phyloP scores from a whole-genome alignment of 2,797 vertebrate genomes.

The Melanotaenia nigrans region DNA sequence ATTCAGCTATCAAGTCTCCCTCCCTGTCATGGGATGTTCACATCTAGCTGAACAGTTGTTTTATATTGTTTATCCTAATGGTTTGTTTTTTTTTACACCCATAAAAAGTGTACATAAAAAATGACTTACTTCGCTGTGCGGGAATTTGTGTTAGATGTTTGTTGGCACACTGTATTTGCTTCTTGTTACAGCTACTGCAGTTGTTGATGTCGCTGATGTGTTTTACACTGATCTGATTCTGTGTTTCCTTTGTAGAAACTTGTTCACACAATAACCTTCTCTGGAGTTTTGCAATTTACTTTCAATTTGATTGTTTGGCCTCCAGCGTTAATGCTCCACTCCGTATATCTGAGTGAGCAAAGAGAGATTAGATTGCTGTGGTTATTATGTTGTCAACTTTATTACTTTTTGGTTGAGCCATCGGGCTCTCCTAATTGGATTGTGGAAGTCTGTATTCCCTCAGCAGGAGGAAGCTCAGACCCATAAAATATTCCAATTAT shows the following conservation, averaged over 20 bases:
- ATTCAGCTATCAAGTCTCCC: background rate
- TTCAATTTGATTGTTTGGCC: slow-evolving; percentile 48
- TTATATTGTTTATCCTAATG: background rate
- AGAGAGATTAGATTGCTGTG: slow-evolving; percentile 66
- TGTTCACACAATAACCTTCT: slow-evolving; percentile 25
- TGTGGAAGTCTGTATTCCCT: slow-evolving; percentile 53
- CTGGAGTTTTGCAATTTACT: slow-evolving; percentile 40
- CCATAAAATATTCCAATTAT: slow-evolving; percentile 68
- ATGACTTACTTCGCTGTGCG: background rate
- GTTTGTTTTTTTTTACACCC: no score
- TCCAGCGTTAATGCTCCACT: slow-evolving; percentile 31
- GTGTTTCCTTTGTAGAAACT: slow-evolving; percentile 28
- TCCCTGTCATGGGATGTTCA: no score
- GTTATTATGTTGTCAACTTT: slow-evolving; percentile 71
- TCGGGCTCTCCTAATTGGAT: slow-evolving; percentile 65
- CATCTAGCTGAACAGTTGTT: background rate
- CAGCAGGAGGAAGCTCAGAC: slow-evolving; percentile 34
- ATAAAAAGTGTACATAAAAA: no score
- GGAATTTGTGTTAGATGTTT: background rate
- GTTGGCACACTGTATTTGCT: background rate
- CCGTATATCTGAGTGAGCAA: slow-evolving; percentile 30
- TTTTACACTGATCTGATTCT: slow-evolving; percentile 27
- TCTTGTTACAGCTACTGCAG: background rate
- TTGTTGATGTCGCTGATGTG: slow-evolving; percentile 12
- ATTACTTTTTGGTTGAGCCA: slow-evolving; percentile 63